Percentiles rank a stretch among this genome's conserved stretches.
phyloP scores from a whole-genome alignment of 2,888 invertebrate genomes.

The Rotaria sp. region DNA sequence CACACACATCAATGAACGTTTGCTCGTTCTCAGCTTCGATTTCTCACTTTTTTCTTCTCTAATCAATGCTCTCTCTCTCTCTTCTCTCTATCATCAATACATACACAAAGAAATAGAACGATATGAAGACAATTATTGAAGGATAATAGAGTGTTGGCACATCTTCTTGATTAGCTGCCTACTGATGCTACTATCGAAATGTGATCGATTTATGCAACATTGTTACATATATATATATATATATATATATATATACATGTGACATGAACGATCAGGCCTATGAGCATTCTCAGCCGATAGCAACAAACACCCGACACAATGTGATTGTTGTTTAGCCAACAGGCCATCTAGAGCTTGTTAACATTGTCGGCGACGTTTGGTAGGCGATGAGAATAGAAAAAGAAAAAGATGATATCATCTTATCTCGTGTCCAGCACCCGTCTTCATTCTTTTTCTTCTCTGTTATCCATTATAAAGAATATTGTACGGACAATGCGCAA shows the following conservation, averaged over 20 bases:
- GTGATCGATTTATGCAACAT: slow-evolving; percentile 14
- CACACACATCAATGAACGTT: slow-evolving; percentile 16
- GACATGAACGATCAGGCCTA: not conserved
- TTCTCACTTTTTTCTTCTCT: slow-evolving; percentile 27
- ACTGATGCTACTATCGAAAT: not conserved
- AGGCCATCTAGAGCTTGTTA: not conserved
- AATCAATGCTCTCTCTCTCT: not conserved
- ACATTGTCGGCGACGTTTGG: not conserved
- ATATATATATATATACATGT: not conserved
- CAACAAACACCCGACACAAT: not conserved
- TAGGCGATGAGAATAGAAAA: not conserved
- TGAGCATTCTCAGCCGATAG: not conserved
- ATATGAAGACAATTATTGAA: slow-evolving; percentile 30
- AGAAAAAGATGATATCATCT: not conserved
- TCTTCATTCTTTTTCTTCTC: not conserved
- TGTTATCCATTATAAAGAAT: not conserved
- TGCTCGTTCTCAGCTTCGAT: slow-evolving; percentile 15
- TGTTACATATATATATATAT: not conserved
- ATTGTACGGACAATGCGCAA: not conserved
- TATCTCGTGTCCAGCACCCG: not conserved
- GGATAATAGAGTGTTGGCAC: slow-evolving; percentile 29
- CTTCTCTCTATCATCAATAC: not conserved
- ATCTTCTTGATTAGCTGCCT: slow-evolving; percentile 15
- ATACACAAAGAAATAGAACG: not conserved
- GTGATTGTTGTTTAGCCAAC: not conserved